phyloP scores from a whole-genome alignment of 2,888 invertebrate species.

The Elegia similella region DNA sequence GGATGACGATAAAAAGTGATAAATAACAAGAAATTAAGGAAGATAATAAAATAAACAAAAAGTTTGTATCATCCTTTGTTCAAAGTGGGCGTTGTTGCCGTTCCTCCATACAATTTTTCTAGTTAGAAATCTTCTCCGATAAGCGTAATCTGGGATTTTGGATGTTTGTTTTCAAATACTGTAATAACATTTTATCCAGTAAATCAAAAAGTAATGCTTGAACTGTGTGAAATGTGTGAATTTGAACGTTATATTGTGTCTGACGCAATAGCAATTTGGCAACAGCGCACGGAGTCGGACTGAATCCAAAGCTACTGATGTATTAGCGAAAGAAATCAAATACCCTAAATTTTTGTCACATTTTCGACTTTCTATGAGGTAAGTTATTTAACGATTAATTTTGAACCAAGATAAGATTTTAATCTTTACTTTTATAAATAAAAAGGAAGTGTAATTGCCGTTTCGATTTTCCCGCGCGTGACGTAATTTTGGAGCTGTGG shows the following conservation, averaged over 20 bases:
- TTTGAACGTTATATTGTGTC: conserved; percentile 68
- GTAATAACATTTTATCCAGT: conserved; percentile 31
- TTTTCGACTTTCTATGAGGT: conserved; percentile 61
- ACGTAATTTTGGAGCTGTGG: conserved; percentile 57
- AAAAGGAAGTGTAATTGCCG: conserved; percentile 45
- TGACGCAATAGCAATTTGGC: conserved; percentile 79
- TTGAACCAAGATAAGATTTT: conserved; percentile 18
- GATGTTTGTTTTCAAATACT: conserved; percentile 4
- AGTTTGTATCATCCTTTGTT: conserved; percentile 20
- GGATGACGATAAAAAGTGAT: neutral
- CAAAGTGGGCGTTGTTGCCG: conserved; percentile 66
- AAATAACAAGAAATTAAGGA: neutral
- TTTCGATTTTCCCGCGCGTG: conserved; percentile 73
- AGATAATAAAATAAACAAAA: conserved; percentile 15
- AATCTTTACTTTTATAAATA: conserved; percentile 7
- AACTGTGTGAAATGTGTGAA: conserved; percentile 69
- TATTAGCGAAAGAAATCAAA: conserved; percentile 56
- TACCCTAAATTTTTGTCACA: conserved; percentile 45
- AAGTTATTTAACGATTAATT: conserved; percentile 36
- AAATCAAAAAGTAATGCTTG: conserved; percentile 55
- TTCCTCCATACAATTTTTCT: conserved; percentile 46
- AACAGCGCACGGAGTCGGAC: conserved; percentile 69
- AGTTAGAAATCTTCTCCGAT: conserved; percentile 25
- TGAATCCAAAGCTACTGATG: conserved; percentile 61
- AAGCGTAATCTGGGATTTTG: neutral